These are phyloP conservation scores for Altica lythri DNA, from an alignment of 2,888 invertebrate genomes.

Conservation along the genomic window DNA sequence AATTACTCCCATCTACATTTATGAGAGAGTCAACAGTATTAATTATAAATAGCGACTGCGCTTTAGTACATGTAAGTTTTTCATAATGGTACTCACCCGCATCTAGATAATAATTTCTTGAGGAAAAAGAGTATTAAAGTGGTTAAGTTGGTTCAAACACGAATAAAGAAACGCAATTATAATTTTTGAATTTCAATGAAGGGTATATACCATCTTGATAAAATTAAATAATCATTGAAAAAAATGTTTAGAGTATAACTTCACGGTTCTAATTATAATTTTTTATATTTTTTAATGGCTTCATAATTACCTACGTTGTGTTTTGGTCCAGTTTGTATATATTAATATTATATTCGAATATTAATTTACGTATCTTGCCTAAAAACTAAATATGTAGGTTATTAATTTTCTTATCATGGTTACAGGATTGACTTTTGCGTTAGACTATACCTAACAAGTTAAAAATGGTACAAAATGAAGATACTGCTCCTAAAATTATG, in stretches of 20 bases:
- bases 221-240: slow-evolving; percentile 1
- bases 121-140: slow-evolving; percentile 4
- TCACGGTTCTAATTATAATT: neutral
- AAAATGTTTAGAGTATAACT: neutral
- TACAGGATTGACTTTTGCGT: too few relatives aligned
- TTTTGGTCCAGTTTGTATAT: too few relatives aligned
- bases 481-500: too few relatives aligned
- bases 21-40: neutral
- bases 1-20: neutral
- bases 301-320: too few relatives aligned
- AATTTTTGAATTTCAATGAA: slow-evolving; percentile 4
- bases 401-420: too few relatives aligned
- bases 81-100: slow-evolving; percentile 1
- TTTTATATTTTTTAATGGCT: too few relatives aligned
- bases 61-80: too few relatives aligned
- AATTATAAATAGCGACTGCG: neutral
- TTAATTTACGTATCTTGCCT: too few relatives aligned
- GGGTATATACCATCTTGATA: slow-evolving; percentile 1
- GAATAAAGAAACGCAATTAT: neutral
- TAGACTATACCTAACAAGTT: too few relatives aligned
- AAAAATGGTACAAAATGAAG: too few relatives aligned
- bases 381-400: too few relatives aligned
- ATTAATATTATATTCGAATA: too few relatives aligned
- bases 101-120: neutral
- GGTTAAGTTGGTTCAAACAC: slow-evolving; percentile 3